These are phyloP conservation scores for Bombus turneri DNA, from an alignment of 1,140 invertebrate genomes.

Conservation along the genomic window DNA sequence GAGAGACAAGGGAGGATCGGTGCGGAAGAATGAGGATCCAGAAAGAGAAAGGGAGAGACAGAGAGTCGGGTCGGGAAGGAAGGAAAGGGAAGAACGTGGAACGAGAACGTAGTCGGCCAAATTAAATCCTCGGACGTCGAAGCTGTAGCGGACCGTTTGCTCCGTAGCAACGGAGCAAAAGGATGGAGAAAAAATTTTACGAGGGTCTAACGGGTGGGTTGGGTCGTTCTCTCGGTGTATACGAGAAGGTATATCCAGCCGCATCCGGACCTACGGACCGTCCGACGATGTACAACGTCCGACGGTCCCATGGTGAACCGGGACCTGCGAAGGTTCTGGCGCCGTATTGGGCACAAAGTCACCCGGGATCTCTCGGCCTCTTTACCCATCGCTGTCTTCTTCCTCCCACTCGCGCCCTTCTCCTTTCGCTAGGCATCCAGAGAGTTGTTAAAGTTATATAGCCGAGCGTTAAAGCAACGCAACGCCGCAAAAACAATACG, in stretches of 20 bases:
- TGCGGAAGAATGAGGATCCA: constrained; percentile 36
- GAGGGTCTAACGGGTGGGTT: constrained; percentile 74
- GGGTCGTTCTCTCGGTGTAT: constrained; percentile 59
- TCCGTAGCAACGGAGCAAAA: constrained; percentile 63
- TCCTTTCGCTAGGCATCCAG: constrained; percentile 12
- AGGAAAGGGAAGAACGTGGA: background rate
- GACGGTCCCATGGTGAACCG: constrained; percentile 60
- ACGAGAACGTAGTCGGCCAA: constrained; percentile 64
- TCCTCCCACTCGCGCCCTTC: constrained; percentile 2
- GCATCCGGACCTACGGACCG: constrained; percentile 67
- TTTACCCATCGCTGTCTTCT: constrained; percentile 29
- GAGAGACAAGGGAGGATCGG: constrained; percentile 62
- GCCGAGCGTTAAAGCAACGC: constrained; percentile 74
- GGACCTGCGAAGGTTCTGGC: constrained; percentile 67
- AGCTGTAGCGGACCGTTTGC: constrained; percentile 67
- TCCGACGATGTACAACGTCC: constrained; percentile 69
- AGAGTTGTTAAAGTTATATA: constrained; percentile 80
- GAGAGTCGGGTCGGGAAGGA: background rate
- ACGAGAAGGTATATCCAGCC: constrained; percentile 68
- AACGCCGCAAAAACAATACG: constrained; percentile 78
- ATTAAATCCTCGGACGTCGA: constrained; percentile 74
- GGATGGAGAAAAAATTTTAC: constrained; percentile 73
- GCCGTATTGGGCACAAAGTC: constrained; percentile 73
- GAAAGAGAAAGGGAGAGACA: constrained; percentile 17
- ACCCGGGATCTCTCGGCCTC: constrained; percentile 34